These are phyloP conservation scores for Dascillus cervinus DNA, from an alignment of 2,888 invertebrate species.

Conservation along the genomic window DNA sequence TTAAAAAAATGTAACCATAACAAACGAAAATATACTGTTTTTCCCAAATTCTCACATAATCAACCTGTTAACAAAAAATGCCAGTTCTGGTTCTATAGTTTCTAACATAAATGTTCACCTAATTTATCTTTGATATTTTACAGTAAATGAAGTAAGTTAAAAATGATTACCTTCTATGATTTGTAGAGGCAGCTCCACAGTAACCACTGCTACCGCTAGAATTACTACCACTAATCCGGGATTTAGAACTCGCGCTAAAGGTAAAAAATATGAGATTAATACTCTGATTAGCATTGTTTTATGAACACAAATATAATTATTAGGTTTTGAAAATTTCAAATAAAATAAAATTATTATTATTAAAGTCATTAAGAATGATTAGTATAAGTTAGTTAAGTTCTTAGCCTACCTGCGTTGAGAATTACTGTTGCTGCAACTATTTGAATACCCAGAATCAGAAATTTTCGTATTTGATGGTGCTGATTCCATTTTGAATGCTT, in stretches of 20 bases:
- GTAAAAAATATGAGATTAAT: not conserved
- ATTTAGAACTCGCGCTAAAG: constrained; percentile 66
- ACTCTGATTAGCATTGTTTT: constrained; percentile 1
- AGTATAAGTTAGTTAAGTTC: too few relatives aligned
- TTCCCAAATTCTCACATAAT: too few relatives aligned
- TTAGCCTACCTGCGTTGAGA: constrained; percentile 68
- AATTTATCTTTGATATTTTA: too few relatives aligned
- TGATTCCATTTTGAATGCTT: too few relatives aligned
- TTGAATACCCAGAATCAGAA: constrained; percentile 76
- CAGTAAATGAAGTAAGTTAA: too few relatives aligned
- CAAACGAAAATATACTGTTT: too few relatives aligned
- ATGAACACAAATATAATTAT: constrained; percentile 1
- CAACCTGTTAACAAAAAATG: too few relatives aligned
- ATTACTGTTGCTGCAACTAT: constrained; percentile 75
- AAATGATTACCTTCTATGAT: constrained; percentile 34
- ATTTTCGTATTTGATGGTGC: constrained; percentile 56
- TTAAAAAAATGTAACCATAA: too few relatives aligned
- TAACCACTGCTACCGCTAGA: constrained; percentile 77
- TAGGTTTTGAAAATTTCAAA: constrained; percentile 1
- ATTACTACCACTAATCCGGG: constrained; percentile 68
- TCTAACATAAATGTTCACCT: too few relatives aligned
- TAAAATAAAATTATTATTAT: too few relatives aligned
- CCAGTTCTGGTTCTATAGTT: too few relatives aligned
- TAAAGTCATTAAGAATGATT: too few relatives aligned
- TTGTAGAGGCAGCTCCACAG: constrained; percentile 52